These are phyloP conservation scores for Allobates femoralis DNA, from an alignment of 2,797 vertebrate genomes.

Conservation along the genomic window DNA sequence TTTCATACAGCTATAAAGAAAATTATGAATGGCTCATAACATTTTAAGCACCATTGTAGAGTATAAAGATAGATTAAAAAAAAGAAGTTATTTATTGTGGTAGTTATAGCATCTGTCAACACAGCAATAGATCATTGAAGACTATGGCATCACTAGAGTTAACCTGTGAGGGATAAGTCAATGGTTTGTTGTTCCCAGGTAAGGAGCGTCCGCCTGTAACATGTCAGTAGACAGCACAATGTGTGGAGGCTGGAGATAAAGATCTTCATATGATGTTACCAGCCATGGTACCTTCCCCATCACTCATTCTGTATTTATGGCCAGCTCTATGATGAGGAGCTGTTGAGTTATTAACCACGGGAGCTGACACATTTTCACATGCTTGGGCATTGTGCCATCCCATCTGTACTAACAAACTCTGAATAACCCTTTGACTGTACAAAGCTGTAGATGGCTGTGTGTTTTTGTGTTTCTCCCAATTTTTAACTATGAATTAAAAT, in stretches of 20 bases:
- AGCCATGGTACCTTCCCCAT: conserved; percentile 50
- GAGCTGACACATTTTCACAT: conserved; percentile 60
- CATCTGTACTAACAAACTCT: conserved; percentile 54
- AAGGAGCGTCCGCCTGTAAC: conserved; percentile 22
- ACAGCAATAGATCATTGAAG: neutral
- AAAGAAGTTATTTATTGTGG: neutral
- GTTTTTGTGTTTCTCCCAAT: neutral
- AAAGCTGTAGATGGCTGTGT: neutral
- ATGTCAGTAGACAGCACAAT: conserved; percentile 27
- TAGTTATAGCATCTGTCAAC: conserved; percentile 29
- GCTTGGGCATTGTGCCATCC: conserved; percentile 53
- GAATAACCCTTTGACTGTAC: conserved; percentile 31
- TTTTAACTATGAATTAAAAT: neutral
- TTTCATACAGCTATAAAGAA: too few species aligned
- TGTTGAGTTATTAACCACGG: conserved; percentile 58
- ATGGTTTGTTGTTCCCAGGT: conserved; percentile 30
- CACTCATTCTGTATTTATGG: conserved; percentile 45
- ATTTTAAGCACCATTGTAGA: too few species aligned
- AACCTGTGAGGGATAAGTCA: conserved; percentile 31
- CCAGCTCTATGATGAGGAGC: conserved; percentile 49
- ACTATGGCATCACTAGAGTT: conserved; percentile 26
- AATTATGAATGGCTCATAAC: too few species aligned
- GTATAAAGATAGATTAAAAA: neutral
- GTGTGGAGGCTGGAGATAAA: conserved; percentile 47
- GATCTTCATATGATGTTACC: conserved; percentile 53